phyloP scores from a whole-genome alignment of 2,113 vertebrate species.

The Equus przewalskii region DNA sequence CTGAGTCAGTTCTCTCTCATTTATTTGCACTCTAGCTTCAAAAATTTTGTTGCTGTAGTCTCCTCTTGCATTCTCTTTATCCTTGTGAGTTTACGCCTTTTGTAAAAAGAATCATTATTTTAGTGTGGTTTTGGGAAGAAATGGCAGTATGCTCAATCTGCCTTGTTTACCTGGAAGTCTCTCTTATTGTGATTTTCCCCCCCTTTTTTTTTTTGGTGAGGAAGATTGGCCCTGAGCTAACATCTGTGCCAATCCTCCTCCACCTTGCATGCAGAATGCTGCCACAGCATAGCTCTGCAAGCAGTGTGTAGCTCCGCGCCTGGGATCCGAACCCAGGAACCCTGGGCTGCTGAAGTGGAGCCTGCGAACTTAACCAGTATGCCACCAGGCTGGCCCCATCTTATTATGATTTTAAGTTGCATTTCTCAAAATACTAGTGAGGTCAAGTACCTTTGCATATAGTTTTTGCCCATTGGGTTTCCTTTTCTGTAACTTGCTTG shows the following conservation, averaged over 20 bases:
- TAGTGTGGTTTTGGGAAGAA: not conserved
- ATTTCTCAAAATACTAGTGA: slow-evolving; percentile 4
- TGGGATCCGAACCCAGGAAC: too few relatives aligned
- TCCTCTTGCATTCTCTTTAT: not conserved
- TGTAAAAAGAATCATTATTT: not conserved
- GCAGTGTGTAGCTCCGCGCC: too few relatives aligned
- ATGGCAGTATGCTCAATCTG: not conserved
- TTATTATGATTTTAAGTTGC: not conserved
- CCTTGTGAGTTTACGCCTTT: not conserved
- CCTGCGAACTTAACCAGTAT: too few relatives aligned
- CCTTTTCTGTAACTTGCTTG: not conserved
- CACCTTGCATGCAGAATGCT: too few relatives aligned
- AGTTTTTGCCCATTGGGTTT: not conserved
- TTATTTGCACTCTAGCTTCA: not conserved
- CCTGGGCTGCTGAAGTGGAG: too few relatives aligned
- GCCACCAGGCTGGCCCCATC: not conserved
- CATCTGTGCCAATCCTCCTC: too few relatives aligned
- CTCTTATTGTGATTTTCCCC: not conserved
- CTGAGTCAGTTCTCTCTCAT: not conserved
- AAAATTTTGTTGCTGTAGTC: not conserved
- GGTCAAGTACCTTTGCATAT: not conserved
- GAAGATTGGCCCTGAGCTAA: too few relatives aligned
- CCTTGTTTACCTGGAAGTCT: not conserved
- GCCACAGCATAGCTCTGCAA: too few relatives aligned
- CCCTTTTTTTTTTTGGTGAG: too few relatives aligned